A percentile compares a stretch with the other conserved stretches of the same genome.
phyloP scores from a whole-genome alignment of 2,888 invertebrate species.

The Hemaris fuciformis region DNA sequence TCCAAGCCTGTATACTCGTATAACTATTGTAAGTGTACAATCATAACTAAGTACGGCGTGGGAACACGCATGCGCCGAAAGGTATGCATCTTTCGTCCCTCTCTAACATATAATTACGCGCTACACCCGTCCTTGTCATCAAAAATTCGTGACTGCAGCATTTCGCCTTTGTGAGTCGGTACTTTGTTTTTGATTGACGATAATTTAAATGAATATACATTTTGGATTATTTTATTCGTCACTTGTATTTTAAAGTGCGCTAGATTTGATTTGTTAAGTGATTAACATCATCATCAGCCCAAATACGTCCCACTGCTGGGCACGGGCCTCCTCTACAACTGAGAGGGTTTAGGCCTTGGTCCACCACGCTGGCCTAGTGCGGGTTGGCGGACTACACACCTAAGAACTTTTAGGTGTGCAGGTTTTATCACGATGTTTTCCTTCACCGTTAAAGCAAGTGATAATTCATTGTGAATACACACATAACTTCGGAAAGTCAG shows the following conservation, averaged over 20 bases:
- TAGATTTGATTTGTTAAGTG: too few species aligned
- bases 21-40: slow-evolving; percentile 18
- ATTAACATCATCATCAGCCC: too few species aligned
- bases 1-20: neutral
- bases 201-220: slow-evolving; percentile 23
- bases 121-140: slow-evolving; percentile 35
- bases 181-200: slow-evolving; percentile 51
- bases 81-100: slow-evolving; percentile 31
- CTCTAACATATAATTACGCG: slow-evolving; percentile 20
- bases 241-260: neutral
- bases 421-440: too few species aligned
- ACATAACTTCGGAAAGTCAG: too few species aligned
- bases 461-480: too few species aligned
- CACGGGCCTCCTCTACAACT: too few species aligned
- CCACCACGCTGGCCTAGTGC: too few species aligned
- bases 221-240: neutral
- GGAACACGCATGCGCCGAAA: slow-evolving; percentile 48
- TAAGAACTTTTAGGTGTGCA: too few species aligned
- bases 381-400: too few species aligned
- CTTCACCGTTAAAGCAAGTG: too few species aligned
- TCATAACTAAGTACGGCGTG: slow-evolving; percentile 49
- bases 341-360: too few species aligned
- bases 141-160: slow-evolving; percentile 69
- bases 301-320: too few species aligned
- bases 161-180: slow-evolving; percentile 51